These are phyloP conservation scores for Cheilosia urbana DNA, from an alignment of 2,888 invertebrate genomes.

Conservation along the genomic window DNA sequence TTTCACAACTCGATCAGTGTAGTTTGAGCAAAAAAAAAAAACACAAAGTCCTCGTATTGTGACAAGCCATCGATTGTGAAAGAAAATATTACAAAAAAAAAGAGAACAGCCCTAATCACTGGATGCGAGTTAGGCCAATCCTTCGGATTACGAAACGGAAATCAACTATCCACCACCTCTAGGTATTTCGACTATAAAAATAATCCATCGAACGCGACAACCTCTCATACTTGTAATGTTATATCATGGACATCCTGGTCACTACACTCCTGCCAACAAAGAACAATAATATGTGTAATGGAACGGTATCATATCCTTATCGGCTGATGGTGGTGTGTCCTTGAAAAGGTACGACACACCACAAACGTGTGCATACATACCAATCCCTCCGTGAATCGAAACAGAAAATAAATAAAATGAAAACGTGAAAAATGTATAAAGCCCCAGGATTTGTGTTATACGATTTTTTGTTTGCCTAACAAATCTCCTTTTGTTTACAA, in stretches of 20 bases:
- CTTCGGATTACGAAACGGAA: not conserved
- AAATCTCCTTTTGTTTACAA: conserved; percentile 2
- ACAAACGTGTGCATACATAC: not conserved
- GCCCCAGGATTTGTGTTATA: conserved; percentile 30
- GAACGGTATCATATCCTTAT: conserved; percentile 59
- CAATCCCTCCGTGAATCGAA: conserved; percentile 1
- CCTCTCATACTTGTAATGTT: conserved; percentile 51
- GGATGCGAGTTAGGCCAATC: not conserved
- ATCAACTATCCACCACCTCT: not conserved
- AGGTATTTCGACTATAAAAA: conserved; percentile 3
- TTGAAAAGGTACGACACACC: conserved; percentile 60
- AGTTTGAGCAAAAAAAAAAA: not conserved
- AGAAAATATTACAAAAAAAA: conserved; percentile 33
- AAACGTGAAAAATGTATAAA: conserved; percentile 23
- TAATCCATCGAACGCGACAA: conserved; percentile 44
- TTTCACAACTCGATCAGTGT: not conserved
- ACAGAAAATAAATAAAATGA: not conserved
- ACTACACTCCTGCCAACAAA: conserved; percentile 38
- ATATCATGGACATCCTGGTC: conserved; percentile 71
- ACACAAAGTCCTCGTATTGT: conserved; percentile 14
- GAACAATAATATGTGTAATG: conserved; percentile 59
- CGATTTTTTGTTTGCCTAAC: not conserved
- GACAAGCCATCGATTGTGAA: conserved; percentile 22
- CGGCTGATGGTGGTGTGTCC: conserved; percentile 64
- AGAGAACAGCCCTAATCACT: not conserved